Conservation (phyloP, 1,140 invertebrate species). For the Achatina immaculata region DNA sequence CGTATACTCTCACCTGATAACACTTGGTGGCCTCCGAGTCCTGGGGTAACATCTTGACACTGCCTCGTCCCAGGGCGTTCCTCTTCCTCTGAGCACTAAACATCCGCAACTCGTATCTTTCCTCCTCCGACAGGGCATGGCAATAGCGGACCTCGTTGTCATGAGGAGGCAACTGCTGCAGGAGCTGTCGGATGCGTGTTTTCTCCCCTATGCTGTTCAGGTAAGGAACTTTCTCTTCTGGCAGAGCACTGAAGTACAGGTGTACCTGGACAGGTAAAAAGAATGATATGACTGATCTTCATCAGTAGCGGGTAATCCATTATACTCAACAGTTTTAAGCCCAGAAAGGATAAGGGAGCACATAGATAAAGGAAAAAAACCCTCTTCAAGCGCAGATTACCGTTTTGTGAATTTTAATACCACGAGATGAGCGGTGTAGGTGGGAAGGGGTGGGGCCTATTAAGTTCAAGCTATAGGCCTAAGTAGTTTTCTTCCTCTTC, state of each 20-base stretch:
- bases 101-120: conserved; percentile 87
- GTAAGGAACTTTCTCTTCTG: conserved; percentile 97
- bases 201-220: conserved; percentile 96
- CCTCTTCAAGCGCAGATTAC: too few species aligned
- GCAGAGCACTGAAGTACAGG: conserved; percentile 93
- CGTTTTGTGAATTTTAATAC: too few species aligned
- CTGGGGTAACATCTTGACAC: conserved; percentile 81
- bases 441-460: conserved; percentile 35
- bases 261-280: conserved; percentile 82
- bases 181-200: conserved; percentile 91
- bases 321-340: too few species aligned
- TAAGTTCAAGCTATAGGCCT: too few species aligned
- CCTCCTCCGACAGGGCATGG: conserved; percentile 90
- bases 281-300: background rate
- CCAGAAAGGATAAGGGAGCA: too few species aligned
- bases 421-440: conserved; percentile 39
- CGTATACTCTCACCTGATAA: conserved; percentile 78
- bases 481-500: too few species aligned
- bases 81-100: conserved; percentile 93
- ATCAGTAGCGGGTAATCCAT: too few species aligned
- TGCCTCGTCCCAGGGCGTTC: conserved; percentile 91
- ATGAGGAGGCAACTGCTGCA: conserved; percentile 96
- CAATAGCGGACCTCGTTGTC: conserved; percentile 94
- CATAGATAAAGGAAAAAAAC: too few species aligned
- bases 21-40: conserved; percentile 79